phyloP scores from a whole-genome alignment of 2,888 invertebrate species.

The Pristionchus maxplancki region DNA sequence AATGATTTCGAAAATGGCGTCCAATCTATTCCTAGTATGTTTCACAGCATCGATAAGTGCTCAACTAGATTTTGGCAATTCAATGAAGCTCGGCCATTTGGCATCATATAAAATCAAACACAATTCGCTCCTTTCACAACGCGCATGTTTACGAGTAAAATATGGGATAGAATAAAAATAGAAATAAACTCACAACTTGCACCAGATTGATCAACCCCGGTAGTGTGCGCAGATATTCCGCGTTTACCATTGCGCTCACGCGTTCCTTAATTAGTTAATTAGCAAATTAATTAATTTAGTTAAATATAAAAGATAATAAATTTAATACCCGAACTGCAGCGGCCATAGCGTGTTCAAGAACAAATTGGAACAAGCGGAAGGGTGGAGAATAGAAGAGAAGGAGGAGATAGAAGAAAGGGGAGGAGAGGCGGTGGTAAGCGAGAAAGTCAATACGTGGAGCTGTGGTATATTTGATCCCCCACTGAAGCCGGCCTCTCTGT shows the following conservation, averaged over 20 bases:
- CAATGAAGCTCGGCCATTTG: no score
- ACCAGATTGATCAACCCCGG: constrained; percentile 36
- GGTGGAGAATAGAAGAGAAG: background rate
- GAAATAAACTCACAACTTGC: constrained; percentile 44
- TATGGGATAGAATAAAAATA: no score
- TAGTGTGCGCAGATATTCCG: background rate
- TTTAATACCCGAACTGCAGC: background rate
- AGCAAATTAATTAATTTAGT: background rate
- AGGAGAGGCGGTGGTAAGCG: background rate
- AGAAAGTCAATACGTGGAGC: constrained; percentile 17
- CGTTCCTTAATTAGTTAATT: constrained; percentile 16
- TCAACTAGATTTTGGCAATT: no score
- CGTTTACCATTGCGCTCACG: constrained; percentile 3
- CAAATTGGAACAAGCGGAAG: background rate
- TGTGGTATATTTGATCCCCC: background rate
- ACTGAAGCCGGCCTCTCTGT: background rate
- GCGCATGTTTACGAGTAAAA: no score
- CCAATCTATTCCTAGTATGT: no score
- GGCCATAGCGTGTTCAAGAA: background rate
- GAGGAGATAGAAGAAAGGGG: background rate
- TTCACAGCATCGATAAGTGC: no score
- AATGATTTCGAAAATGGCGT: no score
- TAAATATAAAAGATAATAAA: background rate
- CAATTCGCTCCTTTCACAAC: no score
- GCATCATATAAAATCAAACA: no score